Conservation (phyloP, 2,113 vertebrate genomes). For the Tautogolabrus adspersus region DNA sequence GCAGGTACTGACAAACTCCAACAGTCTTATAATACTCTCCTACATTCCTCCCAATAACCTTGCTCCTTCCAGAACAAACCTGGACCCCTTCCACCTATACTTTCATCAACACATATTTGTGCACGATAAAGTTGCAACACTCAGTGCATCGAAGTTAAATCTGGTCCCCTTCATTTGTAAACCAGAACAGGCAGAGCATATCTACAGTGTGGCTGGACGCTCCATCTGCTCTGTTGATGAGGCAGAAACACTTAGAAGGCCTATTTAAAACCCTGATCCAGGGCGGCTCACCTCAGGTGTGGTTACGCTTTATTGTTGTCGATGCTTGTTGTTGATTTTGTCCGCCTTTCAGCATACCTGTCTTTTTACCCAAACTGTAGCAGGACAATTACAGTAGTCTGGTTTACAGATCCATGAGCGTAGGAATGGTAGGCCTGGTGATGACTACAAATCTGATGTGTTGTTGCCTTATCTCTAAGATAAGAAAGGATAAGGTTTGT, state of each 20-base stretch:
- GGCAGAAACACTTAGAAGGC: conserved; percentile 43
- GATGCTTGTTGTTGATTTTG: background rate
- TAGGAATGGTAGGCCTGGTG: no score
- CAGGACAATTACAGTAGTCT: background rate
- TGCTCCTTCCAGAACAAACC: background rate
- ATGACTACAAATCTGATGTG: conserved; percentile 2
- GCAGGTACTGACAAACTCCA: no score
- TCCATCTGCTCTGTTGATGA: conserved; percentile 37
- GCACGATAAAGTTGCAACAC: conserved; percentile 13
- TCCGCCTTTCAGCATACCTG: no score
- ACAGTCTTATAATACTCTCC: no score
- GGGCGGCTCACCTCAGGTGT: conserved; percentile 2
- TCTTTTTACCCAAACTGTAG: no score
- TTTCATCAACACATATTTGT: background rate
- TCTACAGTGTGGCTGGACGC: conserved; percentile 11
- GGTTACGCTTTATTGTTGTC: background rate
- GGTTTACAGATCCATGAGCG: conserved; percentile 4
- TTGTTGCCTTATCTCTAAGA: background rate
- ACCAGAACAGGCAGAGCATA: conserved; percentile 7
- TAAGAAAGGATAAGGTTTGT: background rate
- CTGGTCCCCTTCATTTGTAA: conserved; percentile 17
- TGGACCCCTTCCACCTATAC: background rate
- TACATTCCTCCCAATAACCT: no score
- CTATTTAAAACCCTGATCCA: background rate
- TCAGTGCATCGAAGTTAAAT: background rate